These are phyloP conservation scores for Microtus pennsylvanicus DNA, from an alignment of 2,113 vertebrate species.

Conservation along the genomic window DNA sequence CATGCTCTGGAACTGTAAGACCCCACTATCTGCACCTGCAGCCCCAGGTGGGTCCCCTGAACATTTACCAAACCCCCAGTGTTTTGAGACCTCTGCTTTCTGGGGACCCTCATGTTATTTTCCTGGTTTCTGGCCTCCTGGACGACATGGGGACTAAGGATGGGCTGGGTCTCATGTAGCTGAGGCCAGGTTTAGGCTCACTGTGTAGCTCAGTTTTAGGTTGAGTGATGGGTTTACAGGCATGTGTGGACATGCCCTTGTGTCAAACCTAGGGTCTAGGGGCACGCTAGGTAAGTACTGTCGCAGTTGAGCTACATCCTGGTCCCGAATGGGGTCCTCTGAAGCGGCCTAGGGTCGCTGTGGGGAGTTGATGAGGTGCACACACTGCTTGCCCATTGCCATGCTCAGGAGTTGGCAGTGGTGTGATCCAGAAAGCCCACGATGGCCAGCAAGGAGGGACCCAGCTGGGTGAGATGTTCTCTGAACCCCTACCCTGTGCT, in stretches of 20 bases:
- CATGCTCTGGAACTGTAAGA: neutral
- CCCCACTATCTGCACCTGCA: neutral
- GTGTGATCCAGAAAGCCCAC: neutral
- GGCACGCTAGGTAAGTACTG: neutral
- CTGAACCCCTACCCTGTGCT: neutral
- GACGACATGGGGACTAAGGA: neutral
- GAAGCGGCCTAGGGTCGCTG: neutral
- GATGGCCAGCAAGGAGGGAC: neutral
- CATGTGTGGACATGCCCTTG: neutral
- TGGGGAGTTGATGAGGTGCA: neutral
- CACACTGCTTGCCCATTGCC: neutral
- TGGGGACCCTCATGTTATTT: neutral
- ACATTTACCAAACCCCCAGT: slow-evolving; percentile 21
- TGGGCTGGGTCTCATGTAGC: neutral
- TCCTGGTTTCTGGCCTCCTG: neutral
- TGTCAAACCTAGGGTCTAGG: neutral
- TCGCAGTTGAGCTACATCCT: neutral
- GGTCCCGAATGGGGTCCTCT: neutral
- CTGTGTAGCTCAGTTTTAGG: too few relatives aligned
- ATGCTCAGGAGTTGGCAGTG: neutral
- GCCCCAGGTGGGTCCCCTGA: neutral
- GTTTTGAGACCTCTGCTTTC: neutral
- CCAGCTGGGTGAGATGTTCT: neutral
- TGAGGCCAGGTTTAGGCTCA: neutral
- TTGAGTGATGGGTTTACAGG: neutral